Evolutionary conservation across 2,113 vertebrate species (phyloP), one percentile per base, ranked within the genome.

Genomic region (Natator depressus): DNA sequence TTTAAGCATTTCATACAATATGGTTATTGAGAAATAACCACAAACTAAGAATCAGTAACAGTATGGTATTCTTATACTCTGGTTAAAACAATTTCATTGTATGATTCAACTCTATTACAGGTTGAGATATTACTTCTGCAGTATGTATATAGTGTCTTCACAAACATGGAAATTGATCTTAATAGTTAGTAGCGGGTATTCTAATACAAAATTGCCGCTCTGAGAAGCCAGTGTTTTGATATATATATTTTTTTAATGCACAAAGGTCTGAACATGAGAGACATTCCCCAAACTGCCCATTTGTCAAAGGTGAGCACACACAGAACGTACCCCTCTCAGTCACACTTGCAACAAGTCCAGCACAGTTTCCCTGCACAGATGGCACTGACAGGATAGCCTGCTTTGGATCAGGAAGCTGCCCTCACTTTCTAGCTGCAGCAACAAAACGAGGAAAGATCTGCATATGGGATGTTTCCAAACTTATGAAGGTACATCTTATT

Each of bases 291-390:
- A 99, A 99, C 94, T 99, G 99, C 97, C 99, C 99, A 0, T 99
- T 99, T 98, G 99, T 99, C 86, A 99, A 99, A 98, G 99, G 99
- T 27, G 99, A 99, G 95, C 99, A 99, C 98, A 99, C 99, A 2
- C 99, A 99, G 98, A 99, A 99, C 82, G 99, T 99, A 93, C 99
- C 99, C 17, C 98, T 99, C 94, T 99, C 99, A 0, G 99, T 99
- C 94, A 99, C 99, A 0, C 98, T 99, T 94, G 99, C 99, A 31
- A 99, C 99, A 55, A 99, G 99, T 98, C 99, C 99, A 3, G 99
- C 99, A 16, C 99, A 99, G 94, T 99, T 99, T 97, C 99, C 99
- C 92, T 99, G 98, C 96, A 96, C 98, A 12, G 99, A 99, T 97
- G 98, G 98, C 96, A 99, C 99, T 27, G 99, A 99, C 97, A 99